phyloP scores from a whole-genome alignment of 2,113 vertebrate species.

The Geothlypis trichas region DNA sequence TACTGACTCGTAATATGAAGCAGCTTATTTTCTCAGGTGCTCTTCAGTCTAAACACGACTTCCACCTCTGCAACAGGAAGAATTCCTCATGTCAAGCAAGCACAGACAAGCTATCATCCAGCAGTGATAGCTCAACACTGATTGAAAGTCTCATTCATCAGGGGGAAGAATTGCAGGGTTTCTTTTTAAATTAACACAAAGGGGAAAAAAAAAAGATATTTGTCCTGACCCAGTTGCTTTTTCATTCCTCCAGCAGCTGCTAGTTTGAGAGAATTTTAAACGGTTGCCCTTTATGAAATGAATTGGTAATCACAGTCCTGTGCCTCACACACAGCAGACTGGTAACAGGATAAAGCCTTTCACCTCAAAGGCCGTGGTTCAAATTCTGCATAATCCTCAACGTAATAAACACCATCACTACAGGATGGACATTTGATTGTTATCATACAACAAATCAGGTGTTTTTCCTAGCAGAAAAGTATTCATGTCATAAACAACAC shows the following conservation, averaged over 20 bases:
- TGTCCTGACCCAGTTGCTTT: conserved; percentile 4
- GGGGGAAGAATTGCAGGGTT: neutral
- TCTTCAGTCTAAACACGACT: neutral
- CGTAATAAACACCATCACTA: neutral
- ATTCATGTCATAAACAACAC: conserved; percentile 26
- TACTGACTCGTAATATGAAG: neutral
- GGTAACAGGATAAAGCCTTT: conserved; percentile 33
- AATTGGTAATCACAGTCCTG: conserved; percentile 33
- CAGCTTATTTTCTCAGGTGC: neutral
- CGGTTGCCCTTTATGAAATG: conserved; percentile 31
- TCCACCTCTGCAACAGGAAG: conserved; percentile 2
- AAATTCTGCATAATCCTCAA: conserved; percentile 18
- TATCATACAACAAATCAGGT: conserved; percentile 2
- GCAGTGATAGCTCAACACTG: neutral
- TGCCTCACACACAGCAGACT: neutral
- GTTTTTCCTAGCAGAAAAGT: neutral
- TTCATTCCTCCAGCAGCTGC: conserved; percentile 17
- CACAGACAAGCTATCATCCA: neutral
- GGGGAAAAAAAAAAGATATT: neutral
- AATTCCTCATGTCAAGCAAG: neutral
- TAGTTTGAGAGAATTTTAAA: conserved; percentile 47
- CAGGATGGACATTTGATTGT: conserved; percentile 3
- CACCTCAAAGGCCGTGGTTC: neutral
- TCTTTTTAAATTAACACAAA: conserved; percentile 32
- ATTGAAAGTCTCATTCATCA: conserved; percentile 14